Base-by-base conservation (phyloP, 2,797 vertebrate species). In the Amblyraja radiata region DNA sequence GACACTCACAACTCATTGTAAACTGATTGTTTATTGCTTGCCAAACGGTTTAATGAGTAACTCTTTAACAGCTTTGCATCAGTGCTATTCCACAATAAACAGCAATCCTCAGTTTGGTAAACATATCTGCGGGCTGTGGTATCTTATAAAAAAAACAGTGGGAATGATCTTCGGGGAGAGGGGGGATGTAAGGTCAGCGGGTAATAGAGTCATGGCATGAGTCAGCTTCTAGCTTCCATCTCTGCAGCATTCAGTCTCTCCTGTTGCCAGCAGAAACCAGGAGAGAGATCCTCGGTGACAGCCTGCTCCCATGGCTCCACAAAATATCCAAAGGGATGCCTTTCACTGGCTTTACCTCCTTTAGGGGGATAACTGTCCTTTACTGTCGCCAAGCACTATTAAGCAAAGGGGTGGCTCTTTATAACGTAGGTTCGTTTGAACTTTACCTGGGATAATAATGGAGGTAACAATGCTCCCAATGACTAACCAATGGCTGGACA, bases 41-140 rank as follows among this genome's bases (percentile, higher is more conserved):
- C n/a, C n/a, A 36, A 65, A 36, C 9, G 63, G 61, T 36, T 88
- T 88, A 68, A 88, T 88, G 84, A 88, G 63, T 88, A 88, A 88
- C 61, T 88, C n/a, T 36, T 32, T 18, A 63, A 13, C 18, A 21
- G 84, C 14, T 36, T n/a, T 36, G n/a, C 84, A 21, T 88, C 58
- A 63, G 28, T 63, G 14, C 84, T 21, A 36, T 21, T 68, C n/a
- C 61, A 68, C 84, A 88, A 88, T 88, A 36, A 88, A 54, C 16
- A 65, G 8, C 83, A 61, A 14, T 36, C 16, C 16, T 18, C 1
- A 28, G 14, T 88, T 68, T 36, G 84, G 84, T 32, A 88, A 68
- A 88, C 63, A 68, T n/a, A 9, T 68, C 61, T 6, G 2, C 65
- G 32, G 63, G 14, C 18, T 32, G 7, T 6, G n/a, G 6, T 68